Base-by-base conservation (phyloP, 2,797 vertebrate genomes). In the Distichodus sexfasciatus region DNA sequence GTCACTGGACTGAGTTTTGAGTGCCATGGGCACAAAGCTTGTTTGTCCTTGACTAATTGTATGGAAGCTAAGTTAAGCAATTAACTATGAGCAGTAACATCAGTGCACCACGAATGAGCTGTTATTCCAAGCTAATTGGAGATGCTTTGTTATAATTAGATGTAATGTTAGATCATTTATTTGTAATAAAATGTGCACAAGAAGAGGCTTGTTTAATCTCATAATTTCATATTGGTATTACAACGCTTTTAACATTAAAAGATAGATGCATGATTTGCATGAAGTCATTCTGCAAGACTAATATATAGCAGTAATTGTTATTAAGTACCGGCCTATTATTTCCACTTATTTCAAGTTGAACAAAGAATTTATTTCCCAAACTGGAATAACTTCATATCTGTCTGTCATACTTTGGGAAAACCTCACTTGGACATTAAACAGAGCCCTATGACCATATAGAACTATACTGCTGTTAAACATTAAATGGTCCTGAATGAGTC, bases 31-130 rank as follows among this genome's bases (percentile, higher is more conserved):
- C 82, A 89, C 87, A 90, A 88, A 83, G 86, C 79, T n/a, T 72
- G 76, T 65, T 86, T 91, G 88, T 92, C 85, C 84, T 68, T 83
- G 78, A 76, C 79, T 87, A 91, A 89, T 82, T 77, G 82, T 77
- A 85, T 83, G 84, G 87, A 86, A 86, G 76, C 68, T 65, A 46
- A 68, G 77, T 70, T 51, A 74, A 87, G 87, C 69, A 72, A 38
- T 65, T 75, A 51, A 79, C 87, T 87, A 76, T 77, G 71, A 76
- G 62, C 19, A 41, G 71, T 76, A 76, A 76, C 76, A 82, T 79
- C 81, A 77, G 82, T 78, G 80, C 60, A 77, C 54, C 54, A 79
- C 83, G 82, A 9, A 46, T 41, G 57, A 50, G 43, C 58, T 33
- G 31, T 33, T 60, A n/a, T 23, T 17, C 41, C 12, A 50, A 24